Conservation (phyloP, 2,797 vertebrate species). For the Columba guinea region DNA sequence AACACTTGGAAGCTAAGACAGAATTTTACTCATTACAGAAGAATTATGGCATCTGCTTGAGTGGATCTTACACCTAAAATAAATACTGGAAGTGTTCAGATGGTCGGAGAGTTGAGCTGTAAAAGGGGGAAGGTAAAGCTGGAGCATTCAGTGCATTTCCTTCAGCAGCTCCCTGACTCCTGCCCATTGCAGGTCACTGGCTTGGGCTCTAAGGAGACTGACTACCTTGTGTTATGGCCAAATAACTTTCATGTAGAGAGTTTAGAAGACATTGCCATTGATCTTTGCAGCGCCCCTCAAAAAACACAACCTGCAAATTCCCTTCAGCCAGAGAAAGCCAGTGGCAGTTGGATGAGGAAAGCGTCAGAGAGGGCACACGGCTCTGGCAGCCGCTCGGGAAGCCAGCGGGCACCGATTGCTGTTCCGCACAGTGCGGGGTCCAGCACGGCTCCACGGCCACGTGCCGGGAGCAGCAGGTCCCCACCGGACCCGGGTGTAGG, state of each 20-base stretch:
- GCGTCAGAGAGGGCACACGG: fast-evolving
- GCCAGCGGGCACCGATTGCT: background rate
- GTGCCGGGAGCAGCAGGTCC: background rate
- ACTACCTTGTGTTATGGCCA: background rate
- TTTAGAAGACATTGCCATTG: background rate
- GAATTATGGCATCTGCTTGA: background rate
- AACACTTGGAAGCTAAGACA: background rate
- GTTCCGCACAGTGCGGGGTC: fast-evolving
- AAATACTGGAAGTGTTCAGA: background rate
- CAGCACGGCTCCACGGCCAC: fast-evolving
- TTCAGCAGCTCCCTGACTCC: background rate
- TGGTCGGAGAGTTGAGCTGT: background rate
- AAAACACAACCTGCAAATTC: background rate
- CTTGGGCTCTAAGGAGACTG: background rate
- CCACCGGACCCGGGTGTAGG: fast-evolving
- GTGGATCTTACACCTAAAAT: background rate
- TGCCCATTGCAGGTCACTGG: background rate
- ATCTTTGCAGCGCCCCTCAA: background rate
- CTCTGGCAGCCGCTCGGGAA: fast-evolving
- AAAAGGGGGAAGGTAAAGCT: background rate
- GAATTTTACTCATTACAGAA: background rate
- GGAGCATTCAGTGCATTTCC: background rate
- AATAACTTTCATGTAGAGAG: background rate
- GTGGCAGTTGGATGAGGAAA: background rate
- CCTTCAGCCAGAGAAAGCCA: background rate